Percentiles rank a stretch among this genome's conserved stretches.
Conservation (phyloP, 2,113 vertebrate genomes). For the Takifugu bimaculatus region DNA sequence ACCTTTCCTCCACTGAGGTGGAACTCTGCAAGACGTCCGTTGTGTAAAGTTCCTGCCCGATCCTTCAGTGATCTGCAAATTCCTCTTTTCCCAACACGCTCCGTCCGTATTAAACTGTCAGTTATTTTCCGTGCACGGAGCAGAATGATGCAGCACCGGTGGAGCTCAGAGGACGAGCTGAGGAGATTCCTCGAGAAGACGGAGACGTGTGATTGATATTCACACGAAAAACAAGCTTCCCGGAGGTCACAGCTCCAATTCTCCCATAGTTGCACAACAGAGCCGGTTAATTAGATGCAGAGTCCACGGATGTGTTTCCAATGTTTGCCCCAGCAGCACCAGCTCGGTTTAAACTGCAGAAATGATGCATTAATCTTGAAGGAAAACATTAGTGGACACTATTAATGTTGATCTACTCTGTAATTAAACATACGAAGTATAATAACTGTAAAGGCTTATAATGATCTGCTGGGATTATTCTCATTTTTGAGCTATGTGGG, state of each 20-base stretch:
- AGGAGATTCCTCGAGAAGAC: neutral
- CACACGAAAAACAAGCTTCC: too few species aligned
- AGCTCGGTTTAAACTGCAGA: slow-evolving; percentile 3
- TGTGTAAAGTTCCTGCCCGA: slow-evolving; percentile 19
- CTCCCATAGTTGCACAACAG: slow-evolving; percentile 12
- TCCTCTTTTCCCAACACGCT: slow-evolving; percentile 18
- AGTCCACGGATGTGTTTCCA: slow-evolving; percentile 10
- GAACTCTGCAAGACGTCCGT: slow-evolving; percentile 45
- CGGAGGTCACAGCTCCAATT: too few species aligned
- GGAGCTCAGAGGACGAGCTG: slow-evolving; percentile 2
- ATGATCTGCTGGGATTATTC: too few species aligned
- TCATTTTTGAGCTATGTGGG: neutral
- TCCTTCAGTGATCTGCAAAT: slow-evolving; percentile 9
- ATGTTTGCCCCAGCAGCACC: slow-evolving; percentile 8
- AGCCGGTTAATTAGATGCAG: slow-evolving; percentile 14
- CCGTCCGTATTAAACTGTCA: slow-evolving; percentile 18
- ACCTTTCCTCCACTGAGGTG: slow-evolving; percentile 5
- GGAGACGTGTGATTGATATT: slow-evolving; percentile 9
- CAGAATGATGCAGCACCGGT: slow-evolving; percentile 23
- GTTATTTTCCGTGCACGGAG: slow-evolving; percentile 13
- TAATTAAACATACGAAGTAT: neutral
- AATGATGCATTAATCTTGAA: slow-evolving; percentile 19
- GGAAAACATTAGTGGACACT: neutral
- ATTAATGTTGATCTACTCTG: neutral
- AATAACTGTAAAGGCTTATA: too few species aligned